Evolutionary conservation across 2,113 vertebrate genomes (phyloP).

Genomic region (Rhabdomys dilectus): DNA sequence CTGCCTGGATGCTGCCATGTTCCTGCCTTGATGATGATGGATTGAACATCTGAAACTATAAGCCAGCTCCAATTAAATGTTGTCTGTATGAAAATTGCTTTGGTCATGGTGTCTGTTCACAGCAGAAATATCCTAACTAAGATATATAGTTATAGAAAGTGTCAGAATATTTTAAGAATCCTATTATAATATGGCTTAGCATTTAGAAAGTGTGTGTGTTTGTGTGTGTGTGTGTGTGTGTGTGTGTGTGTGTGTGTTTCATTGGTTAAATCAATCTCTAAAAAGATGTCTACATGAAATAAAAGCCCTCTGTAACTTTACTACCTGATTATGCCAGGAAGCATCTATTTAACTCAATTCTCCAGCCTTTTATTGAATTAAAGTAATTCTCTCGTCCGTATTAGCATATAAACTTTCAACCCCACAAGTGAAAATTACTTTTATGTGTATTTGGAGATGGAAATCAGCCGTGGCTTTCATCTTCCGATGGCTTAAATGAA

Average conservation of each 20-base stretch:
- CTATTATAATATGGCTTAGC: slow-evolving; percentile 9
- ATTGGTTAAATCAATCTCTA: slow-evolving; percentile 10
- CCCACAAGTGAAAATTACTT: slow-evolving; percentile 49
- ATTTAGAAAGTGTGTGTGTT: slow-evolving; percentile 32
- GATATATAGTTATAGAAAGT: neutral
- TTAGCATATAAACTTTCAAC: slow-evolving; percentile 55
- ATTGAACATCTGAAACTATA: no score
- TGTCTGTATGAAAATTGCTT: no score
- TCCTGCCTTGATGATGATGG: no score
- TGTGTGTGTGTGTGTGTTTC: neutral
- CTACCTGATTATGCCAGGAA: slow-evolving; percentile 5
- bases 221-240: no score
- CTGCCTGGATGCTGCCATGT: no score
- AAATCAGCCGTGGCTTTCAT: neutral
- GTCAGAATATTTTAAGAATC: slow-evolving; percentile 13
- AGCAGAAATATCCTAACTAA: no score
- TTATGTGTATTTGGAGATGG: neutral
- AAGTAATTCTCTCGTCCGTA: slow-evolving; percentile 39
- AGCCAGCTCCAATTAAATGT: no score
- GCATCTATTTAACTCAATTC: slow-evolving; percentile 5
- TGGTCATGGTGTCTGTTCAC: no score
- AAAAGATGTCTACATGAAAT: slow-evolving; percentile 62
- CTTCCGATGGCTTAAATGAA: slow-evolving; percentile 43
- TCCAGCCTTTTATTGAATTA: slow-evolving; percentile 51
- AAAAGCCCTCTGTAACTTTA: slow-evolving; percentile 39